Evolutionary conservation across 1,140 invertebrate species (phyloP), one percentile per base, ranked within the genome.

Genomic region (Agraylea sexmaculata): DNA sequence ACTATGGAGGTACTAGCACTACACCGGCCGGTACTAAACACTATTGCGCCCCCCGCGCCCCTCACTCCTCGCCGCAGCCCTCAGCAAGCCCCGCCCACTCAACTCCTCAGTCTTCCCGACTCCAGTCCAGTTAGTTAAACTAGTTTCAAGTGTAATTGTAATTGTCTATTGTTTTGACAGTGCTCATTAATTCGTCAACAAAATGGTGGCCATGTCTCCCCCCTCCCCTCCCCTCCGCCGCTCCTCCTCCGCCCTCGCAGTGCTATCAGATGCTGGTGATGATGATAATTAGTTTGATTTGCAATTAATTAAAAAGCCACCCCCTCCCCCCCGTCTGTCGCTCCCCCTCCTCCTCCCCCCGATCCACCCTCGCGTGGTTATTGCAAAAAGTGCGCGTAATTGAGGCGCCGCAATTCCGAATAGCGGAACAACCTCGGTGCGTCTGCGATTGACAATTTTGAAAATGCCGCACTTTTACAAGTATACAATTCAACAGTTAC

Each of bases 1-100:
- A 70, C 59, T 81, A 75, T 57, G 78, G 77, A 71, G 80, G 80
- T 83, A 72, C 54, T 65, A 66, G 61, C 59, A 64, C 64, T 61
- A 62, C 61, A 65, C 66, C 64, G 62, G 59, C 60, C 31, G 43
- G 37, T 35, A 35, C 29, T 33, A 17, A 29, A 28, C 29, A 48
- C 39, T 40, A 30, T 42, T 32, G 13, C 8, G 15, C 34, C 42
- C 52, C 29, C 17, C 25, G 23, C n/a, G n/a, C n/a, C n/a, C n/a
- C n/a, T n/a, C n/a, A n/a, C n/a, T n/a, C n/a, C n/a, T n/a, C n/a
- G n/a, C n/a, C n/a, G n/a, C n/a, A n/a, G n/a, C n/a, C n/a, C n/a
- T n/a, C n/a, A n/a, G n/a, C n/a, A n/a, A n/a, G n/a, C n/a, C n/a
- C n/a, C n/a, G n/a, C n/a, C n/a, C n/a, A n/a, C n/a, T n/a, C n/a